These are phyloP conservation scores for Melanchra persicariae DNA, from an alignment of 2,888 invertebrate species.

Conservation along the genomic window DNA sequence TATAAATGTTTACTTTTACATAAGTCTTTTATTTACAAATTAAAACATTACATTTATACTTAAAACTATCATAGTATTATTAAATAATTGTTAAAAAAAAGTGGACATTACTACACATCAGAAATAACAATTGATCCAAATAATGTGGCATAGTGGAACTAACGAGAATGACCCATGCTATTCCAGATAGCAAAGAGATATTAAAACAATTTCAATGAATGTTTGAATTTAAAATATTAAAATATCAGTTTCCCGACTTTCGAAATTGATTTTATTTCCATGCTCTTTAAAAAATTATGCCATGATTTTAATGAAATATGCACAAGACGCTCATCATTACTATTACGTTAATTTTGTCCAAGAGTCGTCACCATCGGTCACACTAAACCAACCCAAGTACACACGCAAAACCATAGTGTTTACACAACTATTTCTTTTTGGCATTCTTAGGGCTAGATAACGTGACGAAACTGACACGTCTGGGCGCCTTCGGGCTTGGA, in stretches of 20 bases:
- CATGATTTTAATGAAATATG: neutral
- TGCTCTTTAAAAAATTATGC: neutral
- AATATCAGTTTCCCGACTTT: neutral
- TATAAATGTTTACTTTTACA: slow-evolving; percentile 86
- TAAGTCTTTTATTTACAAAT: slow-evolving; percentile 67
- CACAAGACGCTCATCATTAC: neutral
- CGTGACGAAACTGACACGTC: slow-evolving; percentile 94
- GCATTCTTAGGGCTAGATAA: slow-evolving; percentile 94
- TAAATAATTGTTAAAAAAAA: slow-evolving; percentile 35
- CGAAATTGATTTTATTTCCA: neutral
- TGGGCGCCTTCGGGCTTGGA: slow-evolving; percentile 90
- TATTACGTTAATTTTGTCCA: neutral
- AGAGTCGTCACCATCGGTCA: neutral
- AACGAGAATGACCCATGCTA: neutral
- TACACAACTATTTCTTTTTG: slow-evolving; percentile 86
- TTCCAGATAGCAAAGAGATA: slow-evolving; percentile 29
- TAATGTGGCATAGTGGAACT: neutral
- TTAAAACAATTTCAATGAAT: slow-evolving; percentile 14
- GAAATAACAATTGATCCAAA: slow-evolving; percentile 19
- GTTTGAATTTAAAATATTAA: neutral
- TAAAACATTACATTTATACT: slow-evolving; percentile 39
- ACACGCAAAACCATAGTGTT: neutral
- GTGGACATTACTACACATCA: slow-evolving; percentile 17
- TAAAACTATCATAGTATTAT: slow-evolving; percentile 30
- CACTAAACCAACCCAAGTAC: neutral